A percentile compares a stretch with the other conserved stretches of the same genome.
Evolutionary conservation across 2,113 vertebrate genomes (phyloP).

Genomic region (Cyphomyrus plagiostoma): DNA sequence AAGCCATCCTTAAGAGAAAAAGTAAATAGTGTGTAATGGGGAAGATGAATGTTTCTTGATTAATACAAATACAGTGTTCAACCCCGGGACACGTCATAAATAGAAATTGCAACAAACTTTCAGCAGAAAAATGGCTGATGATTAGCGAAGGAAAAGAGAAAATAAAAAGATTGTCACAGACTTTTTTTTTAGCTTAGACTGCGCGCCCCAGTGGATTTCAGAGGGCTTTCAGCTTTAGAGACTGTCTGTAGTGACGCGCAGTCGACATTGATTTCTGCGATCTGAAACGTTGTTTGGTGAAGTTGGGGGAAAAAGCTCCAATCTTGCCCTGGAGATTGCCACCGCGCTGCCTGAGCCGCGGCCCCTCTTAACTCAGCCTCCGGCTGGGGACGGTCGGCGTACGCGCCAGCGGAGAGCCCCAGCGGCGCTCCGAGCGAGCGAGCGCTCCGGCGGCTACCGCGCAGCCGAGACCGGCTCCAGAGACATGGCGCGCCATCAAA

Average conservation of each 20-base stretch:
- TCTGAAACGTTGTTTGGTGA: conserved; percentile 35
- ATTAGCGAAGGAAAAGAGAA: neutral
- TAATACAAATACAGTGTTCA: neutral
- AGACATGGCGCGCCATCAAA: conserved; percentile 69
- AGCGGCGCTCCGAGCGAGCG: conserved; percentile 66
- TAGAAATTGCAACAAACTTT: neutral
- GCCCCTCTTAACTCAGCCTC: conserved; percentile 49
- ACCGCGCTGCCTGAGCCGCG: conserved; percentile 23
- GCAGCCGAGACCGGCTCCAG: conserved; percentile 38
- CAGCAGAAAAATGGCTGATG: neutral
- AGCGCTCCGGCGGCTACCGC: conserved; percentile 54
- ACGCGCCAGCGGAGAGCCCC: conserved; percentile 62
- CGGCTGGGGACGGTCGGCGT: conserved; percentile 53
- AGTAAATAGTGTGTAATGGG: neutral
- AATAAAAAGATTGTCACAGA: neutral
- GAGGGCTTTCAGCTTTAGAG: neutral
- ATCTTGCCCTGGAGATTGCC: conserved; percentile 54
- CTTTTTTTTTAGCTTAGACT: neutral
- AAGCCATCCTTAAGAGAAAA: neutral
- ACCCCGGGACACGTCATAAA: neutral
- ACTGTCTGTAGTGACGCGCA: neutral
- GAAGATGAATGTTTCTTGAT: neutral
- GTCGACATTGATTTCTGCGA: conserved; percentile 8
- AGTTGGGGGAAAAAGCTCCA: conserved; percentile 46
- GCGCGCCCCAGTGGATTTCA: neutral